Evolutionary conservation across 1,140 invertebrate species (phyloP), one percentile per base, ranked within the genome.

Genomic region (Drosophila ohnishii): DNA sequence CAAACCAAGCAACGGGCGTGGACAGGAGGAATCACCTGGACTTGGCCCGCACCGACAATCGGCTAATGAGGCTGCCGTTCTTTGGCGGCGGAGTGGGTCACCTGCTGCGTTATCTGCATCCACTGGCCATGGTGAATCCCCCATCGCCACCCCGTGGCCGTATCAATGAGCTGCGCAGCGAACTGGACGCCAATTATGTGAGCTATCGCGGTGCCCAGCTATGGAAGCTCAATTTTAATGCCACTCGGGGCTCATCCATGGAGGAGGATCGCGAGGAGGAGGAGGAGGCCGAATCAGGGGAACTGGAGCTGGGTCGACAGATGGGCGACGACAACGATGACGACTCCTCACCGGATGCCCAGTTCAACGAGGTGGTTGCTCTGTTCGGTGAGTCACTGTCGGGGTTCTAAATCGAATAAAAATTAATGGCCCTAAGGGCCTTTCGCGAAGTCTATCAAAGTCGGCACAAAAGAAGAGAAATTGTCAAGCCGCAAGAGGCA

Each of bases 191-290:
- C 67, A 91, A 91, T 58, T 91, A 85, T 22, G 81, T 91, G 4
- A 90, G 79, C 65, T 91, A 91, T 44, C 75, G 82, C 2, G 90
- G 83, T 35, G 81, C 76, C 30, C 90, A 91, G 50, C 70, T 91
- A 7, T 91, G 90, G 90, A 91, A 91, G 57, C 63, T 91, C 2
- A 83, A 83, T 50, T 91, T 91, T 11, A 85, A 90, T 72, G 56
- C 57, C n/a, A 88, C 83, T 11, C 63, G 64, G 8, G 60, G 58
- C 7, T 40, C 63, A 0, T 65, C 63, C 16, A 44, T 56, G 50
- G 59, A 30, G 42, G 56, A 42, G 39, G 19, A 67, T 11, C 34
- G 22, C 7, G 30, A 69, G 14, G 22, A 69, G 48, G 8, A 69
- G 48, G 8, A 40, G 11, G 37, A 19, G 32, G 16, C 14, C 22